phyloP scores from a whole-genome alignment of 2,888 invertebrate species.

The Eulithis testata region DNA sequence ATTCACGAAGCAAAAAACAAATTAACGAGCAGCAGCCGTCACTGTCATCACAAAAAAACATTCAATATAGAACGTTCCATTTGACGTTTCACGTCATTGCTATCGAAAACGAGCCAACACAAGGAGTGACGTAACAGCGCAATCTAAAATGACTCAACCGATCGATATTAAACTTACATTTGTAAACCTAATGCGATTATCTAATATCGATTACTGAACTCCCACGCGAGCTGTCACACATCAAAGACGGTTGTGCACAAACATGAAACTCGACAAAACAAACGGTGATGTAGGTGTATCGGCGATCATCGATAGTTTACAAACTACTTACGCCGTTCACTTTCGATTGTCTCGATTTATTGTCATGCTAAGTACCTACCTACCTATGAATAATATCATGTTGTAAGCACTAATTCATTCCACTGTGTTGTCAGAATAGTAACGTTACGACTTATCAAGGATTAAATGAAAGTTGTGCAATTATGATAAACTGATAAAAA shows the following conservation, averaged over 20 bases:
- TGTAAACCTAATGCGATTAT: constrained; percentile 75
- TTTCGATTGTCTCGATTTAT: constrained; percentile 51
- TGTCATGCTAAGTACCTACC: constrained; percentile 50
- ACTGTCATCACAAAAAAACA: constrained; percentile 3
- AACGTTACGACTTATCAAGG: constrained; percentile 7
- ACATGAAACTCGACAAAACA: constrained; percentile 43
- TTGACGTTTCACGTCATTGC: constrained; percentile 34
- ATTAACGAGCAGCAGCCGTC: background rate
- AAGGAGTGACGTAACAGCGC: constrained; percentile 50
- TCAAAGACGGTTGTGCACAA: constrained; percentile 49
- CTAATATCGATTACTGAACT: constrained; percentile 74
- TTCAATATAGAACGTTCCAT: constrained; percentile 23
- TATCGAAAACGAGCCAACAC: constrained; percentile 30
- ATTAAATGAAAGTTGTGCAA: constrained; percentile 19
- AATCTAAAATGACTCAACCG: constrained; percentile 64
- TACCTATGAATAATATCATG: constrained; percentile 32
- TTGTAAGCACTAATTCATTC: constrained; percentile 37
- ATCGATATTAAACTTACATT: constrained; percentile 64
- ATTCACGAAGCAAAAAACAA: background rate
- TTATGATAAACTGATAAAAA: constrained; percentile 14
- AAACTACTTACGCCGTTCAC: constrained; percentile 54
- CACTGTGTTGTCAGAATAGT: constrained; percentile 29
- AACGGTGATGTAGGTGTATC: constrained; percentile 58
- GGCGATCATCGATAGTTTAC: constrained; percentile 53
- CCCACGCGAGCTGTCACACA: constrained; percentile 70